A percentile compares a stretch with the other conserved stretches of the same genome.
Conservation (phyloP, 2,888 invertebrate species). For the Palloptera scutellata region DNA sequence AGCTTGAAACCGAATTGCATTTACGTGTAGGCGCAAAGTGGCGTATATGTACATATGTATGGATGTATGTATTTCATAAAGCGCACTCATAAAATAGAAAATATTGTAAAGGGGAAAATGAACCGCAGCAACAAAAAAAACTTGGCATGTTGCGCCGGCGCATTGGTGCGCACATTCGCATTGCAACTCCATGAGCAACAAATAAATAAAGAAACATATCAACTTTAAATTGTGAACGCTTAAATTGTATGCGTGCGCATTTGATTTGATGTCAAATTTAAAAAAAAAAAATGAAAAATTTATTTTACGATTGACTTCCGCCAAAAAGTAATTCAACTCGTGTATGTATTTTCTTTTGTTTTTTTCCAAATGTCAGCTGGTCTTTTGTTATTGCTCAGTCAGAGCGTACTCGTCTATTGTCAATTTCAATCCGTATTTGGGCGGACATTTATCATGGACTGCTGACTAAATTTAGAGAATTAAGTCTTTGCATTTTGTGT, state of each 20-base stretch:
- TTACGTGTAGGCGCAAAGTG: constrained; percentile 38
- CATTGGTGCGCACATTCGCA: constrained; percentile 13
- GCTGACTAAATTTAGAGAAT: constrained; percentile 14
- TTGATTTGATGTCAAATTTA: constrained; percentile 34
- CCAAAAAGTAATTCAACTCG: constrained; percentile 6
- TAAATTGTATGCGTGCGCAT: not conserved
- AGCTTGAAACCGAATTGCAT: constrained; percentile 32
- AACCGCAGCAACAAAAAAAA: not conserved
- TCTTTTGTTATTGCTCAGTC: not conserved
- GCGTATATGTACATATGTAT: not conserved
- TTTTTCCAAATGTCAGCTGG: not conserved
- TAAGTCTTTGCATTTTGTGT: constrained; percentile 3
- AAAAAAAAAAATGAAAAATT: constrained; percentile 27
- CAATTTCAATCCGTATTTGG: constrained; percentile 2
- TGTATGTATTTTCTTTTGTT: not conserved
- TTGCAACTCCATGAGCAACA: not conserved
- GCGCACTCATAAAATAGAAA: constrained; percentile 10
- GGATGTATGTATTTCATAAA: not conserved
- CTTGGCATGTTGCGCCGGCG: constrained; percentile 11
- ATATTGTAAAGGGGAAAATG: not conserved
- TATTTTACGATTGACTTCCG: constrained; percentile 42
- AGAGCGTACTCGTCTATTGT: no score
- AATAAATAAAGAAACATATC: not conserved
- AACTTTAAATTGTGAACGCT: not conserved
- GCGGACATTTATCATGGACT: constrained; percentile 10